phyloP scores from a whole-genome alignment of 1,140 invertebrate genomes.

The Maconellicoccus hirsutus region DNA sequence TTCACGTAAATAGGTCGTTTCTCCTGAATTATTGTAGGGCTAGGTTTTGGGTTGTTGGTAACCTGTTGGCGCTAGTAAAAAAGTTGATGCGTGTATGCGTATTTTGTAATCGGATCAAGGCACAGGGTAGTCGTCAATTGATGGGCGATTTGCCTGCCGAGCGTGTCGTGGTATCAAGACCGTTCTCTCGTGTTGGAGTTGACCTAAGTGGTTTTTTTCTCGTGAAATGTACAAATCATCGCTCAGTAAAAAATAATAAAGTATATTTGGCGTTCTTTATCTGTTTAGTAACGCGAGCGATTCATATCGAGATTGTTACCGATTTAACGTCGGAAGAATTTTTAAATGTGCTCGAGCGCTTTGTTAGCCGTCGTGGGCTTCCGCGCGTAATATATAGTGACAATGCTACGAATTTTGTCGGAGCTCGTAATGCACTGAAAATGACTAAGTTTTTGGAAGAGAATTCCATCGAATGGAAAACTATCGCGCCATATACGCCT shows the following conservation, averaged over 20 bases:
- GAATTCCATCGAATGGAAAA: constrained; percentile 8
- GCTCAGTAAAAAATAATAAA: not conserved
- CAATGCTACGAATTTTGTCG: constrained; percentile 11
- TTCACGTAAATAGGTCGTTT: constrained; percentile 33
- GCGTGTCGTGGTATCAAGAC: constrained; percentile 23
- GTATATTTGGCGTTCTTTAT: constrained; percentile 13
- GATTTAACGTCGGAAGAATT: constrained; percentile 13
- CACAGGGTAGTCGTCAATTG: constrained; percentile 17
- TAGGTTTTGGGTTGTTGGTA: constrained; percentile 25
- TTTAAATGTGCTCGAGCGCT: not conserved
- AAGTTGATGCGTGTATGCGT: constrained; percentile 25
- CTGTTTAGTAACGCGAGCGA: not conserved
- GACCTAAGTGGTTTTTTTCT: not conserved
- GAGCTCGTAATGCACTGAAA: constrained; percentile 12
- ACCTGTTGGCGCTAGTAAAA: constrained; percentile 5
- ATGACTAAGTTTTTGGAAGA: not conserved
- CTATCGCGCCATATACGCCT: not conserved
- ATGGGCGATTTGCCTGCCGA: constrained; percentile 29
- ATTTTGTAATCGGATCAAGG: constrained; percentile 24
- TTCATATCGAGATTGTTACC: constrained; percentile 11
- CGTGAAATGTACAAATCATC: not conserved
- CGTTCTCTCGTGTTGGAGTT: constrained; percentile 21
- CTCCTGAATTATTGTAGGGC: constrained; percentile 21
- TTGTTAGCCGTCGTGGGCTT: not conserved
- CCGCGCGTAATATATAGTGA: not conserved